Base-by-base conservation (phyloP, 2,797 vertebrate species). In the Syngnathus rostellatus region DNA sequence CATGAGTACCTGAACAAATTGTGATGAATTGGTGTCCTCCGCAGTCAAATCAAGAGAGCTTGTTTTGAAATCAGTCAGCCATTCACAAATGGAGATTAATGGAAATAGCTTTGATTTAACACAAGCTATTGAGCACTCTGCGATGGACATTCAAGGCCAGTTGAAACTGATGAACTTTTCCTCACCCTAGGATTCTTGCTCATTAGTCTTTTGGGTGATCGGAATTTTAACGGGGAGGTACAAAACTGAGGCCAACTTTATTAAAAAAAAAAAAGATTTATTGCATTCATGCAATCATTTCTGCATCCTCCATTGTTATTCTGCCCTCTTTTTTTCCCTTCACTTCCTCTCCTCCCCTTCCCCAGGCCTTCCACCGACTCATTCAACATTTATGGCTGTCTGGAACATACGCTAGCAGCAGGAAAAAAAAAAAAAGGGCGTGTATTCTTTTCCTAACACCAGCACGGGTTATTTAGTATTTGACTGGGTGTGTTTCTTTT, bases 331-430 rank as follows among this genome's bases (percentile, higher is more conserved):
- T 66, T 62, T 41, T 46, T 1, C 16, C 11, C 59, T 54, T 46
- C 12, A 8, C 60, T 31, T 62, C 59, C 64, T 68, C 21, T 48
- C 40, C 54, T 39, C 31, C 23, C 59, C 16, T 51, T 53, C 75
- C 58, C 23, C 53, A 23, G 69, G 64, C 65, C 37, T 64, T 74
- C 62, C 61, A 31, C 72, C 70, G 68, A 67, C 76, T 86, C 80
- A 78, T 85, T 41, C 81, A 84, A 81, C 78, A 84, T 83, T 81
- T 68, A 84, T 79, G 76, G 75, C 68, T 71, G 80, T 83, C 81
- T 83, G 83, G 76, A 77, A 80, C 77, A 73, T 63, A 53, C 25
- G 67, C 75, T 77, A 65, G 70, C 72, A 79, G 79, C 80, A 69
- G 63, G 73, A 50, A 74, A 76, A 71, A 68, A 68, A 68, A 69